Percentiles rank a stretch among this genome's conserved stretches.
Evolutionary conservation across 2,113 vertebrate species (phyloP).

Genomic region (Microcebus tavaratra): DNA sequence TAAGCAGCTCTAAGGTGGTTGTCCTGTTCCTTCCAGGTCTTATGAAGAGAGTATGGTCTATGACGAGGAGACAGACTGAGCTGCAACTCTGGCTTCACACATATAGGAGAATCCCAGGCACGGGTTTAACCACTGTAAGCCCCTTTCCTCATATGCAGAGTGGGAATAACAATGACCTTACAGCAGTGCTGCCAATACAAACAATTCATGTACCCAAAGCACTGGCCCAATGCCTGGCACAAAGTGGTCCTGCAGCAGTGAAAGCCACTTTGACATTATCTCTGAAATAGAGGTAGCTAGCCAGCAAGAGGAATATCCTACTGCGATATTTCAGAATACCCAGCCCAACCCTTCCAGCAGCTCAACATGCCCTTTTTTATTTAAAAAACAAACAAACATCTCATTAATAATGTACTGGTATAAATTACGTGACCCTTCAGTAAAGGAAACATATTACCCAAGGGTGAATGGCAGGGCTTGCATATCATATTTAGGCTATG

Average conservation of each 20-base stretch:
- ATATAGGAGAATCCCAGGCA: accelerated
- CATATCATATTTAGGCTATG: neutral
- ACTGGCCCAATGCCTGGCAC: neutral
- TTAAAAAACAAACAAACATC: constrained; percentile 29
- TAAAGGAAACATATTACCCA: neutral
- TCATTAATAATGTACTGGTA: neutral
- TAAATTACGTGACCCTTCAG: neutral
- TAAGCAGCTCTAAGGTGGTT: neutral
- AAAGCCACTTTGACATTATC: neutral
- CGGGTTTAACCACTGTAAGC: accelerated
- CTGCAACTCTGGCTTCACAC: neutral
- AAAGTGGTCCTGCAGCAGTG: neutral
- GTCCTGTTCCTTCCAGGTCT: neutral
- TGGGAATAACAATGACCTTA: accelerated
- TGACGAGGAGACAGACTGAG: neutral
- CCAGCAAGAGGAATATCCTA: neutral
- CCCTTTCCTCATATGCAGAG: neutral
- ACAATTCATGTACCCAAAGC: neutral
- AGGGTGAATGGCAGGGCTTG: neutral
- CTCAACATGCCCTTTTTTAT: constrained; percentile 32
- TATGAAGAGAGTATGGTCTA: neutral
- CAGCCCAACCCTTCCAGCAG: neutral
- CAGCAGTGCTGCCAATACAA: neutral
- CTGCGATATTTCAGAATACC: constrained; percentile 21
- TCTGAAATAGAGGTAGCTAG: neutral